Percentiles rank a stretch among this genome's conserved stretches.
Evolutionary conservation across 2,797 vertebrate species (phyloP).

Genomic region (Squalus acanthias): DNA sequence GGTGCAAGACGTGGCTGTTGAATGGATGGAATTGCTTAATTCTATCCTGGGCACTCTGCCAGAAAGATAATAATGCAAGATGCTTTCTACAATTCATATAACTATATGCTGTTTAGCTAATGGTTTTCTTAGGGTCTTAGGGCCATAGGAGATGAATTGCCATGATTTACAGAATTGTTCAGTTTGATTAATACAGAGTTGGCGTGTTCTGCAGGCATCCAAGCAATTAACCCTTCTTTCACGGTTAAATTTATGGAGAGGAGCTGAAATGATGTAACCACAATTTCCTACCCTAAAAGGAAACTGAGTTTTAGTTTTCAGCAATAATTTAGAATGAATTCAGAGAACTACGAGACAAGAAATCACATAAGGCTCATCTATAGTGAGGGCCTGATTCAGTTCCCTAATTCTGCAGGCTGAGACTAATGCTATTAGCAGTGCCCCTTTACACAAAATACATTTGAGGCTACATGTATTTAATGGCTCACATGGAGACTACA

Average conservation of each 20-base stretch:
- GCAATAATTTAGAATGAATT: background rate
- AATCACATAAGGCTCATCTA: background rate
- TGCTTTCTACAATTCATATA: background rate
- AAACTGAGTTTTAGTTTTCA: background rate
- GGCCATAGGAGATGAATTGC: background rate
- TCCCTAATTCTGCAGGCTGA: background rate
- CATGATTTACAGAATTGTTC: background rate
- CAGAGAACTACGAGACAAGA: background rate
- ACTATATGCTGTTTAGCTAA: background rate
- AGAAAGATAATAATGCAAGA: background rate
- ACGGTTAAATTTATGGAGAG: background rate
- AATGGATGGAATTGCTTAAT: background rate
- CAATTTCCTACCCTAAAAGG: background rate
- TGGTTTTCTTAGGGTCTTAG: background rate
- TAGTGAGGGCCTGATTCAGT: background rate
- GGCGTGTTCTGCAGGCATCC: background rate
- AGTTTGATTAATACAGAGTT: background rate
- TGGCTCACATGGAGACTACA: background rate
- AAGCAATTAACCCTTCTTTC: background rate
- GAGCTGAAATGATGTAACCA: background rate
- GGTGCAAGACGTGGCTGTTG: background rate
- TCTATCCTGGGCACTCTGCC: background rate
- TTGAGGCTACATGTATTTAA: background rate
- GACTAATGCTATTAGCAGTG: background rate
- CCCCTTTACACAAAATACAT: background rate